Base-by-base conservation (phyloP, 2,113 vertebrate genomes). In the Kryptolebias marmoratus region DNA sequence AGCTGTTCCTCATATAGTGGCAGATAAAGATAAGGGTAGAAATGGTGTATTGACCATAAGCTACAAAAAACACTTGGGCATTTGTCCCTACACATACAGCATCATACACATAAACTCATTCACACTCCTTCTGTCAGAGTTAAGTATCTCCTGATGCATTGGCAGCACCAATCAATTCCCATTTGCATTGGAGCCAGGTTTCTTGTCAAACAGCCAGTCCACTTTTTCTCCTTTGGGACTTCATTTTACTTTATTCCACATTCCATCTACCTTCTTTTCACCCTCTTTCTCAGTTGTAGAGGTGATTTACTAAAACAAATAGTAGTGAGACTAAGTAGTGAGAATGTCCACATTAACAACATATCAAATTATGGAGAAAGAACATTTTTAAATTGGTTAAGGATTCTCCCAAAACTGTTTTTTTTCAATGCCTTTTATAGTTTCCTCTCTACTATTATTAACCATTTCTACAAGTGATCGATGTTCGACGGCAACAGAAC, bases 161-260 rank as follows among this genome's bases (percentile, higher is more conserved):
- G 0, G 64, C 69, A 68, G 67, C 11, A 2, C 55, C 57, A 65
- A 89, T 90, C 90, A 87, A 87, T 90, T 85, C 62, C 84, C 64
- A 85, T 84, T 87, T 80, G 65, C 85, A 84, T 85, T 68, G 54
- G n/a, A 80, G 63, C 68, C 71, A 66, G 58, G 31, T 28, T 77
- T 76, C 83, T 89, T 78, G 79, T 86, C 80, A 61, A 27, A 69
- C 56, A 0, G 2, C 22, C 2, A 58, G 66, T 79, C 68, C 58
- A 69, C 59, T 69, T 67, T 62, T 67, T 47, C 65, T 75, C 76
- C 47, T 71, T 57, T n/a, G 68, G 56, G 74, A 80, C 59, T 65
- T 36, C 53, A n/a, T 47, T 45, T 75, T 52, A 72, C 73, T 81
- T 44, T 42, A 71, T 87, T 54, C n/a, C 78, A 47, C 75, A 65